Evolutionary conservation across 2,797 vertebrate genomes (phyloP).

Genomic region (Gymnoscopelus microlampas): DNA sequence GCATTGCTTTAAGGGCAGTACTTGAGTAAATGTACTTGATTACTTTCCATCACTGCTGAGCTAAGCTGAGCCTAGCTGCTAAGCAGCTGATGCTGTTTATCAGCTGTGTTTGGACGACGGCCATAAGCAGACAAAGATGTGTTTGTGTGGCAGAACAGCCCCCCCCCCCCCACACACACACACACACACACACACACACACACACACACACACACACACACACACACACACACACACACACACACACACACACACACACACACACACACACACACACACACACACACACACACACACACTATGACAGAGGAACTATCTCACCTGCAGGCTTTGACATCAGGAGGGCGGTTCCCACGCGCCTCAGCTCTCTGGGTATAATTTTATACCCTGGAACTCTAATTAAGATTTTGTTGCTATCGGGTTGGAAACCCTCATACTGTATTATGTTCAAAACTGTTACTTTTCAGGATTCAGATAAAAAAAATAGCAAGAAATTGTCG

Average conservation of each 20-base stretch:
- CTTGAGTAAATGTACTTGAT: no score
- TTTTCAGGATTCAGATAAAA: no score
- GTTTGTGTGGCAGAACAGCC: constrained; percentile 69
- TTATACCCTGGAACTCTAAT: constrained; percentile 3
- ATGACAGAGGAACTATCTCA: constrained; percentile 62
- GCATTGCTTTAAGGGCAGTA: no score
- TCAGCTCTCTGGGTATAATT: neutral
- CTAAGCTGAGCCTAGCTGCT: constrained; percentile 14
- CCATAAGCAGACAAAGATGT: constrained; percentile 68
- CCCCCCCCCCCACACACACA: constrained; percentile 34
- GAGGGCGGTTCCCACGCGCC: constrained; percentile 14
- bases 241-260: no score
- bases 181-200: no score
- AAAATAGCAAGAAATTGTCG: no score
- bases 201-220: neutral
- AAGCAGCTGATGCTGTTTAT: constrained; percentile 75
- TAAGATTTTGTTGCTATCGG: no score
- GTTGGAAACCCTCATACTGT: no score
- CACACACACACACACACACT: constrained; percentile 8
- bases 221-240: constrained; percentile 1
- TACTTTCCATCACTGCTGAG: neutral
- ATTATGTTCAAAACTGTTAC: no score
- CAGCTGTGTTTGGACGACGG: constrained; percentile 53
- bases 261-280: no score
- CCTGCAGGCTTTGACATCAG: constrained; percentile 69